phyloP scores from a whole-genome alignment of 1,140 invertebrate species.

The Rhopalosiphum padi region DNA sequence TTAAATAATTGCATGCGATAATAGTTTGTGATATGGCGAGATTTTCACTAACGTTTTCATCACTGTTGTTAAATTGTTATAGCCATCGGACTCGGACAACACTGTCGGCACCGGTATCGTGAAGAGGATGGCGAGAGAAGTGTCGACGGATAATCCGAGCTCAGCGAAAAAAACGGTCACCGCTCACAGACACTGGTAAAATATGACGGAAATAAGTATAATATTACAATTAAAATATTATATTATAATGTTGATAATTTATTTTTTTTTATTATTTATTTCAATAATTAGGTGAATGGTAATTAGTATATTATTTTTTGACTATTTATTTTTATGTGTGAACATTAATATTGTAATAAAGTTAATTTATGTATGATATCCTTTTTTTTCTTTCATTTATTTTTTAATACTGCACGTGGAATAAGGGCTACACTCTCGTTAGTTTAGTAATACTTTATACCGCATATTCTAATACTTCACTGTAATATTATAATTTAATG shows the following conservation, averaged over 20 bases:
- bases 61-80: not conserved
- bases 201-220: conserved; percentile 57
- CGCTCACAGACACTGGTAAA: conserved; percentile 53
- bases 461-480: not conserved
- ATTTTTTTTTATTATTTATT: conserved; percentile 39
- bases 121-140: conserved; percentile 23
- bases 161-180: not conserved
- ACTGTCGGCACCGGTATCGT: not conserved
- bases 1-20: not conserved
- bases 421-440: not conserved
- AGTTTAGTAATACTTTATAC: not conserved
- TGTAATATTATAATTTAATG: conserved; percentile 2
- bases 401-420: conserved; percentile 20
- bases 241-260: conserved; percentile 23
- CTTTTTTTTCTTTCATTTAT: conserved; percentile 23
- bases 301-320: conserved; percentile 38
- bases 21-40: not conserved
- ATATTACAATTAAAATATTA: conserved; percentile 44
- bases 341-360: conserved; percentile 32
- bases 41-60: not conserved
- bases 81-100: conserved; percentile 33
- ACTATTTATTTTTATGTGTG: conserved; percentile 47
- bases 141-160: not conserved
- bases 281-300: conserved; percentile 31
- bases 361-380: conserved; percentile 29